phyloP scores from a whole-genome alignment of 2,113 vertebrate genomes.

The Carassius carassius region DNA sequence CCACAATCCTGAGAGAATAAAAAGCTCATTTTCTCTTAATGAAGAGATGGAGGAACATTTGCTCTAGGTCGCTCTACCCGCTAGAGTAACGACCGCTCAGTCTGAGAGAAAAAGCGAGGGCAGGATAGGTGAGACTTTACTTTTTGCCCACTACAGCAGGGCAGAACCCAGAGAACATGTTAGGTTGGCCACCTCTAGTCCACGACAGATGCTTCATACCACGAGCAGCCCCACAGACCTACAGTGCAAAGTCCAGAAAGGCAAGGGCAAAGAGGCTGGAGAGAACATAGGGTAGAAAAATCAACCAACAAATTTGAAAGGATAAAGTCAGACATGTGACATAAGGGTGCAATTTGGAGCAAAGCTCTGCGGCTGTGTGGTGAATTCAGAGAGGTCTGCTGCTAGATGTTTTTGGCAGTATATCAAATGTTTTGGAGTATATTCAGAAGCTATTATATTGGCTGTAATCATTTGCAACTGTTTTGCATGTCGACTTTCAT shows the following conservation, averaged over 20 bases:
- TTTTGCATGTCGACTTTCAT: constrained; percentile 15
- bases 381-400: constrained; percentile 11
- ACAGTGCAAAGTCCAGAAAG: neutral
- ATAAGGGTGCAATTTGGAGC: constrained; percentile 26
- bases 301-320: neutral
- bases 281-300: neutral
- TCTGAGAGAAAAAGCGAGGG: neutral
- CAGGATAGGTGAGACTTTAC: neutral
- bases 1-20: constrained; percentile 40
- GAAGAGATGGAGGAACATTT: constrained; percentile 37
- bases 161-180: constrained; percentile 34
- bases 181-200: constrained; percentile 31
- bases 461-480: constrained; percentile 42
- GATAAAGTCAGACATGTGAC: constrained; percentile 28
- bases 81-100: neutral
- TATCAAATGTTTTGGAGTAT: neutral
- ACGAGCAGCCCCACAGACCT: neutral
- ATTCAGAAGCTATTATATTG: constrained; percentile 25
- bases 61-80: neutral
- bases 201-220: neutral
- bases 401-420: constrained; percentile 14
- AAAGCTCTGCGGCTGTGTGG: neutral
- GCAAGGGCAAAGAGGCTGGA: neutral
- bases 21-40: constrained; percentile 47
- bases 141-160: constrained; percentile 12